These are phyloP conservation scores for Centropristis striata DNA, from an alignment of 2,113 vertebrate species.

Conservation along the genomic window DNA sequence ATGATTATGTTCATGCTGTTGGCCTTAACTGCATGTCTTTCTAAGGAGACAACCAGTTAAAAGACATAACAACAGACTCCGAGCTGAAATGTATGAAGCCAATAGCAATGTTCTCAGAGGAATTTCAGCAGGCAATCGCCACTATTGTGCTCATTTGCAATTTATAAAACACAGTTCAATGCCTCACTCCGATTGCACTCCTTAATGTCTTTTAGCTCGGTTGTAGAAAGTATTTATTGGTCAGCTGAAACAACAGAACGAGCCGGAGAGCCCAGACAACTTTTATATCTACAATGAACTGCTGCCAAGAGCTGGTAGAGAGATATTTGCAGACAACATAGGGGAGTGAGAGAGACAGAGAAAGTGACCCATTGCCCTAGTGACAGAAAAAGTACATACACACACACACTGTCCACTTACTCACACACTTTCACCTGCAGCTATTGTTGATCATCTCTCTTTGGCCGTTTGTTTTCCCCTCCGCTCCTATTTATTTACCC, in stretches of 20 bases:
- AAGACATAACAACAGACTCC: background rate
- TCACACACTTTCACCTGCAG: constrained; percentile 47
- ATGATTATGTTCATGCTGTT: too few relatives aligned
- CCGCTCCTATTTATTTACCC: background rate
- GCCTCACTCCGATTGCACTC: constrained; percentile 1
- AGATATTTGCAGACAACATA: background rate
- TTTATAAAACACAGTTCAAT: background rate
- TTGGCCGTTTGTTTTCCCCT: background rate
- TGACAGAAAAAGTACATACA: constrained; percentile 37
- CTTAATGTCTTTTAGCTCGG: background rate
- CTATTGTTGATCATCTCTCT: constrained; percentile 49
- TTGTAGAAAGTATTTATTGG: constrained; percentile 24
- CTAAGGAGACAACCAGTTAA: background rate
- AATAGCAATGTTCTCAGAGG: background rate
- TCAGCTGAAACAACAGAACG: constrained; percentile 39
- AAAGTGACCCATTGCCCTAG: constrained; percentile 61
- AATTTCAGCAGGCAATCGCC: background rate
- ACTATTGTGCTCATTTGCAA: constrained; percentile 3
- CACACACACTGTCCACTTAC: constrained; percentile 1
- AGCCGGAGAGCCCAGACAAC: constrained; percentile 21
- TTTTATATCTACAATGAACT: constrained; percentile 34
- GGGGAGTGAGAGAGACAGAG: background rate
- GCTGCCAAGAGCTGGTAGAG: constrained; percentile 42
- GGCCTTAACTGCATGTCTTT: background rate
- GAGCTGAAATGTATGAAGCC: background rate